Base-by-base conservation (phyloP, 1,140 invertebrate genomes). In the Teleogryllus occipitalis region DNA sequence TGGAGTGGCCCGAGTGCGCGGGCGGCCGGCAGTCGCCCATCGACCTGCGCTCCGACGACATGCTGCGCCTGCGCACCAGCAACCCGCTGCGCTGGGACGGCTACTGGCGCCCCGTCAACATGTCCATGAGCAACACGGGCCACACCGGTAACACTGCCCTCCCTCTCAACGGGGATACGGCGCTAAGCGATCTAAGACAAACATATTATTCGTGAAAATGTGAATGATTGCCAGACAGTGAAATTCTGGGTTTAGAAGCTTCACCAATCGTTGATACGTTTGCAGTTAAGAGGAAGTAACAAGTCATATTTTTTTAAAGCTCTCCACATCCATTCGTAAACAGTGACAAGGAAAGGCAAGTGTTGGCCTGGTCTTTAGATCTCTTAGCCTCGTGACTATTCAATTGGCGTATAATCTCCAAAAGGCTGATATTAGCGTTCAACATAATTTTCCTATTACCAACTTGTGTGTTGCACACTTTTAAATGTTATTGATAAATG, bases 11-110 rank as follows among this genome's bases (percentile, higher is more conserved):
- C 18, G 54, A 18, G 3, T 84, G 83, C 54, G 79, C 78, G 0
- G 84, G 85, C 3, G 74, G 65, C 7, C 77, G 82, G 8, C 86
- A 87, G 81, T 86, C 86, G 8, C 86, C 86, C 0, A 84, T 87
- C 75, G 82, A 87, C 80, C 84, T 87, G 15, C 81, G 83, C 6
- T 46, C 81, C 14, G 22, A 80, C 22, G 46, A 82, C 6, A 73
- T 83, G 65, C 65, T 72, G 10, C 72, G 47, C 6, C 15, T 81
- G 22, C 74, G 79, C 5, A 22, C 54, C 7, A 8, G 49, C 8
- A 12, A 15, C 10, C 80, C 75, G 47, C 75, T 81, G 18, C 77
- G 14, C 7, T 81, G 75, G 78, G 14, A 73, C 8, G 76, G 79
- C 12, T 81, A 80, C 79, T 47, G 75, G 47, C 18, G 18, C 7